Evolutionary conservation across 2,113 vertebrate genomes (phyloP).

Genomic region (Psettodes erumei): DNA sequence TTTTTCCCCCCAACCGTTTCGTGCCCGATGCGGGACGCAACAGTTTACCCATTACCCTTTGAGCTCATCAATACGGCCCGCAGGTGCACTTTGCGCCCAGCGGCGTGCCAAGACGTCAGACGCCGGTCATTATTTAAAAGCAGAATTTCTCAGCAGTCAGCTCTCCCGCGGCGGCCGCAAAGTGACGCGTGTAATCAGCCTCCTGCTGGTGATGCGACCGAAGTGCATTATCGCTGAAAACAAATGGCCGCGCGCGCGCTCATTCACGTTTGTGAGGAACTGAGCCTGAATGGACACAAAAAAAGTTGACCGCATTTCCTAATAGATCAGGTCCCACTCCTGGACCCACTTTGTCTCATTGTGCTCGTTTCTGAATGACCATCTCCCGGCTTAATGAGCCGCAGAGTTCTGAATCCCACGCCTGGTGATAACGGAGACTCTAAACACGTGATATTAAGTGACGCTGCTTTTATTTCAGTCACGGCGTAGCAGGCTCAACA

Average conservation of each 20-base stretch:
- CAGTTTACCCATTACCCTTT: conserved; percentile 51
- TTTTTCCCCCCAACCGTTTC: conserved; percentile 62
- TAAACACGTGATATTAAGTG: conserved; percentile 44
- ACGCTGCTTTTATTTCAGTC: conserved; percentile 28
- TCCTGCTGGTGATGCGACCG: conserved; percentile 10
- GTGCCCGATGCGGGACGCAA: conserved; percentile 19
- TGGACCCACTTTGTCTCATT: conserved; percentile 1
- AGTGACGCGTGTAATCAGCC: conserved; percentile 39
- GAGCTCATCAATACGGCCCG: conserved; percentile 45
- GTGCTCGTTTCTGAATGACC: conserved; percentile 17
- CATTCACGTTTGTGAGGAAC: conserved; percentile 8
- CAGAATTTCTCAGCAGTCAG: conserved; percentile 46
- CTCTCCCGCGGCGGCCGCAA: conserved; percentile 38
- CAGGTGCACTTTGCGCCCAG: conserved; percentile 50
- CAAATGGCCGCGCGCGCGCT: not conserved
- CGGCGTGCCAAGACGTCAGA: conserved; percentile 50
- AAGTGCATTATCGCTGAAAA: conserved; percentile 39
- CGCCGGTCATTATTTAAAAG: conserved; percentile 63
- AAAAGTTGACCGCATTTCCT: conserved; percentile 14
- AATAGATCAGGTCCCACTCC: conserved; percentile 1
- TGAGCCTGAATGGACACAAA: conserved; percentile 14
- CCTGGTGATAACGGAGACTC: conserved; percentile 35
- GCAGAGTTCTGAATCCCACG: conserved; percentile 20
- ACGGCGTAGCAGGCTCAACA: conserved; percentile 36
- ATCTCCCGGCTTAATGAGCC: conserved; percentile 27